A percentile compares a stretch with the other conserved stretches of the same genome.
Evolutionary conservation across 2,888 invertebrate species (phyloP).

Genomic region (Empis livida): DNA sequence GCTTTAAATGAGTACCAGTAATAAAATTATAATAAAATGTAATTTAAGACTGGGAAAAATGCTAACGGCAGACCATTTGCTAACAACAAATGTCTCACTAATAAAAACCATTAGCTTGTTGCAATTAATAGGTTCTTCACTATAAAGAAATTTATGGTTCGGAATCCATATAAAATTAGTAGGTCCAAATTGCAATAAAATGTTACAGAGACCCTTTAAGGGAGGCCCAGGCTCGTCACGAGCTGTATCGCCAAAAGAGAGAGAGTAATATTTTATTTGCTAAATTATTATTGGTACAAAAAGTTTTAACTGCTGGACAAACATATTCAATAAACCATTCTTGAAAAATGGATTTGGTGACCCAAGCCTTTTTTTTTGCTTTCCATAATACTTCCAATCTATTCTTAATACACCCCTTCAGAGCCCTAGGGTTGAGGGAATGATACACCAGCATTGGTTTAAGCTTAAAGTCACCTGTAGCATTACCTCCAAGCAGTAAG

Average conservation of each 20-base stretch:
- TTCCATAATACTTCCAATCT: background rate
- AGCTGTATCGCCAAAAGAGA: constrained; percentile 5
- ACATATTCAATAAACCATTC: background rate
- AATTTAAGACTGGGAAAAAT: too few species aligned
- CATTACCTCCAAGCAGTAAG: background rate
- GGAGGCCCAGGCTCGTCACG: background rate
- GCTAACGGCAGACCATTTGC: too few species aligned
- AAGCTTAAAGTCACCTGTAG: background rate
- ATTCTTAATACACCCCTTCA: background rate
- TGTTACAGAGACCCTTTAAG: too few species aligned
- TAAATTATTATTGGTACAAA: background rate
- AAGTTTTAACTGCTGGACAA: background rate
- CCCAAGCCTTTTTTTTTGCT: background rate
- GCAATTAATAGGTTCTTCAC: too few species aligned
- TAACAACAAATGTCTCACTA: too few species aligned
- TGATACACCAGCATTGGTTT: background rate
- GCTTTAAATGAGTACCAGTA: too few species aligned
- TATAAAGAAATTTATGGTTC: too few species aligned
- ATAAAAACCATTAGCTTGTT: too few species aligned
- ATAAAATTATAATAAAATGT: too few species aligned
- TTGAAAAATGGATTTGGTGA: background rate
- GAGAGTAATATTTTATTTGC: background rate
- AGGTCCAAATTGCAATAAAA: too few species aligned
- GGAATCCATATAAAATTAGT: too few species aligned
- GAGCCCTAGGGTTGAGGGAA: background rate